Percentiles rank a stretch among this genome's conserved stretches.
Evolutionary conservation across 2,888 invertebrate genomes (phyloP).

Genomic region (Thysanoteuthis rhombus): DNA sequence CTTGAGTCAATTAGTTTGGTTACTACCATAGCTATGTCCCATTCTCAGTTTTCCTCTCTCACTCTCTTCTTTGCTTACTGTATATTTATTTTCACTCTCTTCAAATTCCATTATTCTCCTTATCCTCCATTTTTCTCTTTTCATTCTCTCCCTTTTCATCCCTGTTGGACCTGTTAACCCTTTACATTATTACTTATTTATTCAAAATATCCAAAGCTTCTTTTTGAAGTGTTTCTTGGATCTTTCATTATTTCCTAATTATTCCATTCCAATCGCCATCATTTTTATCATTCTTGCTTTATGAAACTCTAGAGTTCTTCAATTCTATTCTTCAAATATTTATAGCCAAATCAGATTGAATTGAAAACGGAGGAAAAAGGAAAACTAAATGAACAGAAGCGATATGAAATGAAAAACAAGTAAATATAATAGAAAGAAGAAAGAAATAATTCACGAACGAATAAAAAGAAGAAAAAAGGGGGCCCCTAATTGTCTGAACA

Average conservation of each 20-base stretch:
- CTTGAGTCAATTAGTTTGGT: no score
- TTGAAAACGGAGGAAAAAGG: not conserved
- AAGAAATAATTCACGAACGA: not conserved
- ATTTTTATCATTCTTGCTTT: not conserved
- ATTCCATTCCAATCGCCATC: not conserved
- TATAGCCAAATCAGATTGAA: not conserved
- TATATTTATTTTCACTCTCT: not conserved
- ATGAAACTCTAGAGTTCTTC: not conserved
- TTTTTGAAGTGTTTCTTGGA: not conserved
- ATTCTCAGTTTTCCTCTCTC: not conserved
- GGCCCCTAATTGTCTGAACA: not conserved
- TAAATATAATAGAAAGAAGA: not conserved
- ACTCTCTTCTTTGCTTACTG: not conserved
- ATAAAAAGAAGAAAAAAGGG: not conserved
- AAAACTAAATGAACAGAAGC: not conserved
- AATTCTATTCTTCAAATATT: not conserved
- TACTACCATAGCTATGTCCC: no score
- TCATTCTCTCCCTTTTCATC: not conserved
- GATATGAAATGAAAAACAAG: no score
- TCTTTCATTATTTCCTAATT: not conserved
- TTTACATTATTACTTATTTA: not conserved
- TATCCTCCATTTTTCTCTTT: not conserved
- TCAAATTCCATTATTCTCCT: not conserved
- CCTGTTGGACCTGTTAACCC: not conserved
- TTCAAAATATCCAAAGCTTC: not conserved